Percentiles rank a stretch among this genome's conserved stretches.
These are phyloP conservation scores for Ormyrus thymus DNA, from an alignment of 2,888 invertebrate species.

Conservation along the genomic window DNA sequence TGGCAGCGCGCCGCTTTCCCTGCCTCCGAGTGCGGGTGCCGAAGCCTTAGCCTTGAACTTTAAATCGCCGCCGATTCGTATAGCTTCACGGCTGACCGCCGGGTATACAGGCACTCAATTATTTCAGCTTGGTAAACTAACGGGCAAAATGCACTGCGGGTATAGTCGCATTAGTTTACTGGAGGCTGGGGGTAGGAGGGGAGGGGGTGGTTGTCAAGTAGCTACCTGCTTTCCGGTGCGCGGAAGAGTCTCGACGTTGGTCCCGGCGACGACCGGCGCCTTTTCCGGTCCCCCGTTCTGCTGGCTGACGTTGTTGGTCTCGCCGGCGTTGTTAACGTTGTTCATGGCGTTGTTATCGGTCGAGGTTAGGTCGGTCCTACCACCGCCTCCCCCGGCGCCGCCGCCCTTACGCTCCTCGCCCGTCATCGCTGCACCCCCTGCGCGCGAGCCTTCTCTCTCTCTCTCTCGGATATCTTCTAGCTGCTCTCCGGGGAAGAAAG, in stretches of 20 bases:
- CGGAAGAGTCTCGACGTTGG: constrained; percentile 79
- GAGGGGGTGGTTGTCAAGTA: background rate
- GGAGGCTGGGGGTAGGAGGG: too few relatives aligned
- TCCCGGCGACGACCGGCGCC: constrained; percentile 79
- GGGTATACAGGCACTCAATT: background rate
- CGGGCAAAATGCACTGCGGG: too few relatives aligned
- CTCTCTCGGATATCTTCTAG: too few relatives aligned
- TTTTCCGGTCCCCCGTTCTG: constrained; percentile 75
- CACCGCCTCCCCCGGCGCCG: constrained; percentile 4
- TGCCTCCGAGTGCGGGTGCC: background rate
- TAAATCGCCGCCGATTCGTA: background rate
- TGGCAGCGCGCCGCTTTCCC: background rate
- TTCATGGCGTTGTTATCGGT: constrained; percentile 62
- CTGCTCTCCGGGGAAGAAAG: too few relatives aligned
- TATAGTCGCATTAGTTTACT: too few relatives aligned
- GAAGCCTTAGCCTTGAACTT: constrained; percentile 16
- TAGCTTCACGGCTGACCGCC: background rate
- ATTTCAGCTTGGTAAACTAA: background rate
- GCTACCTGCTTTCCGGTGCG: constrained; percentile 79
- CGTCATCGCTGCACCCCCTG: constrained; percentile 63
- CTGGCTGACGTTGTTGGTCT: constrained; percentile 73
- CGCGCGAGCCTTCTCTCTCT: constrained; percentile 68
- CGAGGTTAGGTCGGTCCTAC: constrained; percentile 41
- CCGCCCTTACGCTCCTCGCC: constrained; percentile 70
- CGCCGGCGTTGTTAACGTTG: constrained; percentile 66